A percentile compares a stretch with the other conserved stretches of the same genome.
These are phyloP conservation scores for Platypus cylindrus DNA, from an alignment of 2,888 invertebrate species.

Conservation along the genomic window DNA sequence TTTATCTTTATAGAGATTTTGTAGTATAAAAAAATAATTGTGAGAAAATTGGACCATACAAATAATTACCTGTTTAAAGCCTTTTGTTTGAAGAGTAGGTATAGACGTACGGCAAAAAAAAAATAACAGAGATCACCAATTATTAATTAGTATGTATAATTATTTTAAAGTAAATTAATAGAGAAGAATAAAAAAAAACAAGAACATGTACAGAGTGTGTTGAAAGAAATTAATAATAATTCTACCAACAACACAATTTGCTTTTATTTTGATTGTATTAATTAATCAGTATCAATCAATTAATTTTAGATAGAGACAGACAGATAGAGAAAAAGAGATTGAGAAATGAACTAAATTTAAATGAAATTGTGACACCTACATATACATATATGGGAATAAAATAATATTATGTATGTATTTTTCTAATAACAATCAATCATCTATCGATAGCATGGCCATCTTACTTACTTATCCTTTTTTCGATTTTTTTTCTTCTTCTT, in stretches of 20 bases:
- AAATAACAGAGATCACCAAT: slow-evolving; percentile 36
- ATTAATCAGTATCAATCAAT: slow-evolving; percentile 8
- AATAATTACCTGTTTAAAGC: slow-evolving; percentile 34
- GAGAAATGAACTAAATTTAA: too few species aligned
- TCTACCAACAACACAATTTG: slow-evolving; percentile 27
- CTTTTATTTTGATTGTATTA: slow-evolving; percentile 6
- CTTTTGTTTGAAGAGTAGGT: too few species aligned
- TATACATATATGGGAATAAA: too few species aligned
- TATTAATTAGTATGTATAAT: slow-evolving; percentile 29
- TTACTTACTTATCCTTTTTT: slow-evolving; percentile 59
- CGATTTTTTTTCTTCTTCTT: slow-evolving; percentile 73
- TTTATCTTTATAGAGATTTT: too few species aligned
- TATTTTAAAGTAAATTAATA: slow-evolving; percentile 8
- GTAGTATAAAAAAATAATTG: too few species aligned
- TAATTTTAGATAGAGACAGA: too few species aligned
- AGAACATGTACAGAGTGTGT: not conserved
- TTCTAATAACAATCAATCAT: too few species aligned
- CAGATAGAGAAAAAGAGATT: slow-evolving; percentile 9
- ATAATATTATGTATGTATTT: too few species aligned
- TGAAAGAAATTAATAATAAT: slow-evolving; percentile 13
- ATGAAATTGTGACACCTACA: too few species aligned
- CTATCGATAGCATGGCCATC: too few species aligned
- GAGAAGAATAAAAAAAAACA: slow-evolving; percentile 5
- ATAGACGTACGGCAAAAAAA: slow-evolving; percentile 33
- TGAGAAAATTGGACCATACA: slow-evolving; percentile 21